Evolutionary conservation across 1,140 invertebrate genomes (phyloP).

Genomic region (Potamilus streckersoni): DNA sequence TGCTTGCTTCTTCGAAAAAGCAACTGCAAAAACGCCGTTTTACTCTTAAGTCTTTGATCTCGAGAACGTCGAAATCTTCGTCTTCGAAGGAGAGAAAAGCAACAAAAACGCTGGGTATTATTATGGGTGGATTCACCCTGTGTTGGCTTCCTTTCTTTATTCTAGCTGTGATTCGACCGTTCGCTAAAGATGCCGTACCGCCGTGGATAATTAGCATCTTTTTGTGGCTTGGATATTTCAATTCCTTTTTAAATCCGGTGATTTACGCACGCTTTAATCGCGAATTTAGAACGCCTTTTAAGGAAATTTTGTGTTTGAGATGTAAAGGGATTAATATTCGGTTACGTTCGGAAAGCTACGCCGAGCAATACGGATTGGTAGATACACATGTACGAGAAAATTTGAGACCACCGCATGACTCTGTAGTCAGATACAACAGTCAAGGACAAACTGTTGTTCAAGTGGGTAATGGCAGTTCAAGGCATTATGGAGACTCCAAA

Average conservation of each 20-base stretch:
- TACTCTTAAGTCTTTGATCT: conserved; percentile 50
- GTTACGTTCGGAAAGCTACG: conserved; percentile 69
- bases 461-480: conserved; percentile 57
- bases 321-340: conserved; percentile 68
- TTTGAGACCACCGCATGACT: conserved; percentile 54
- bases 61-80: conserved; percentile 25
- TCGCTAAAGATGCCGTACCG: conserved; percentile 54
- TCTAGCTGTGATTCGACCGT: conserved; percentile 57
- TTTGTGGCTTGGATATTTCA: conserved; percentile 70
- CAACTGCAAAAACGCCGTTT: conserved; percentile 43
- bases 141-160: conserved; percentile 67
- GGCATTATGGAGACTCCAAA: conserved; percentile 35
- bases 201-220: conserved; percentile 64
- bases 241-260: conserved; percentile 72
- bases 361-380: conserved; percentile 66
- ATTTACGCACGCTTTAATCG: conserved; percentile 72
- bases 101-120: conserved; percentile 88
- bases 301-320: conserved; percentile 70
- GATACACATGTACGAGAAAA: conserved; percentile 49
- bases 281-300: conserved; percentile 71
- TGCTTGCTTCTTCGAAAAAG: conserved; percentile 31
- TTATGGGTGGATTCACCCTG: conserved; percentile 63
- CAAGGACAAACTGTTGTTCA: conserved; percentile 61
- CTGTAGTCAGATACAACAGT: conserved; percentile 62
- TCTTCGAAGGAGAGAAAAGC: conserved; percentile 82